These are phyloP conservation scores for Botia almorhae DNA, from an alignment of 2,797 vertebrate genomes.

Conservation along the genomic window DNA sequence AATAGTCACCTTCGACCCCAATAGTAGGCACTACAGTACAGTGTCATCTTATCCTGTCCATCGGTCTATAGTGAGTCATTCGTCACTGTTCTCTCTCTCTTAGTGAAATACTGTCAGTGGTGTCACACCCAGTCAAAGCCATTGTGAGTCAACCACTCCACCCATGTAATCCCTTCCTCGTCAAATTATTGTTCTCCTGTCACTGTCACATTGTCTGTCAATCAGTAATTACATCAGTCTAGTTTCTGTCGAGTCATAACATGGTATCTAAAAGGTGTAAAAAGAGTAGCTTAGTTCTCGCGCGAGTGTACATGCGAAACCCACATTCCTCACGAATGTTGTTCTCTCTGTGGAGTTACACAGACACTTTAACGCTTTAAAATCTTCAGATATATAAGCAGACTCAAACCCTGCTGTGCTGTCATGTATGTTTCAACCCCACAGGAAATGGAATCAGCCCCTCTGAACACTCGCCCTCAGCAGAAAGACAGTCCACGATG, in stretches of 20 bases:
- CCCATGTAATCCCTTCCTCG: constrained; percentile 25
- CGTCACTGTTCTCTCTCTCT: background rate
- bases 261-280: background rate
- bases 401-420: background rate
- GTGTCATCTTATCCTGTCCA: background rate
- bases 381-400: background rate
- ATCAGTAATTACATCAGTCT: background rate
- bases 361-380: background rate
- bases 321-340: background rate
- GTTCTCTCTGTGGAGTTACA: background rate
- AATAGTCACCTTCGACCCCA: background rate
- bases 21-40: background rate
- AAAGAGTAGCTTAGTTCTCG: background rate
- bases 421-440: background rate
- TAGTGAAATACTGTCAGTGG: constrained; percentile 1
- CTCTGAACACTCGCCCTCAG: constrained; percentile 71
- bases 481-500: constrained; percentile 73
- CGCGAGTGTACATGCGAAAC: background rate
- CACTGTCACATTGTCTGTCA: background rate
- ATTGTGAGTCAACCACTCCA: constrained; percentile 32
- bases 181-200: constrained; percentile 26
- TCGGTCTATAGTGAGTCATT: background rate
- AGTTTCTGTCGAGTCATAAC: constrained; percentile 1
- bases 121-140: constrained; percentile 43
- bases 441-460: constrained; percentile 82